Percentiles rank a stretch among this genome's conserved stretches.
phyloP scores from a whole-genome alignment of 2,113 vertebrate species.

The Aptenodytes patagonicus region DNA sequence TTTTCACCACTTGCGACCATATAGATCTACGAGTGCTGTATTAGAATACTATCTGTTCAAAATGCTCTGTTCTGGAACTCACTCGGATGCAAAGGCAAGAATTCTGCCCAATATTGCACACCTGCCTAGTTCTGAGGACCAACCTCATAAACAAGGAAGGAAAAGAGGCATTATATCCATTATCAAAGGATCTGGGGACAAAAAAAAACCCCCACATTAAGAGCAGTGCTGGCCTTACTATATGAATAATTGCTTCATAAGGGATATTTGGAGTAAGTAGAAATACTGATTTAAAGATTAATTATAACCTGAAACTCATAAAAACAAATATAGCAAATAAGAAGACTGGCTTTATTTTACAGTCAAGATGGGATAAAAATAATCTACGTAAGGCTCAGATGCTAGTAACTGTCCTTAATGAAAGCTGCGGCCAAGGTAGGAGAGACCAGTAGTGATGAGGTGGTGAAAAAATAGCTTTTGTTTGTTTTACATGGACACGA shows the following conservation, averaged over 20 bases:
- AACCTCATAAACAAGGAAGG: background rate
- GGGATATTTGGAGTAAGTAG: background rate
- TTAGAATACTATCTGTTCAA: background rate
- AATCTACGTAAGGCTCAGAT: background rate
- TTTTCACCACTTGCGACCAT: background rate
- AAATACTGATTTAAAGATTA: background rate
- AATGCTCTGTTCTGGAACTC: background rate
- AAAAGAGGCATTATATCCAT: background rate
- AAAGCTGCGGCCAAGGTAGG: background rate
- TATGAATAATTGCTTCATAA: background rate
- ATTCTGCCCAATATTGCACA: background rate
- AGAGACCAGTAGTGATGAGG: background rate
- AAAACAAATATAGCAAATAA: background rate
- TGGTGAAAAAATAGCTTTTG: background rate
- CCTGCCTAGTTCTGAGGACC: background rate
- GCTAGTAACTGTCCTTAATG: background rate
- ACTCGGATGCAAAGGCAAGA: background rate
- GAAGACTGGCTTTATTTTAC: background rate
- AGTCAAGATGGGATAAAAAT: background rate
- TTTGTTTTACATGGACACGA: background rate
- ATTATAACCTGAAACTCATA: background rate
- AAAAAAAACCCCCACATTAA: background rate
- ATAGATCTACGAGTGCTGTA: background rate
- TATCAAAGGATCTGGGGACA: background rate
- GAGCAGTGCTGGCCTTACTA: background rate